Base-by-base conservation (phyloP, 1,140 invertebrate species). In the Latrodectus geometricus region DNA sequence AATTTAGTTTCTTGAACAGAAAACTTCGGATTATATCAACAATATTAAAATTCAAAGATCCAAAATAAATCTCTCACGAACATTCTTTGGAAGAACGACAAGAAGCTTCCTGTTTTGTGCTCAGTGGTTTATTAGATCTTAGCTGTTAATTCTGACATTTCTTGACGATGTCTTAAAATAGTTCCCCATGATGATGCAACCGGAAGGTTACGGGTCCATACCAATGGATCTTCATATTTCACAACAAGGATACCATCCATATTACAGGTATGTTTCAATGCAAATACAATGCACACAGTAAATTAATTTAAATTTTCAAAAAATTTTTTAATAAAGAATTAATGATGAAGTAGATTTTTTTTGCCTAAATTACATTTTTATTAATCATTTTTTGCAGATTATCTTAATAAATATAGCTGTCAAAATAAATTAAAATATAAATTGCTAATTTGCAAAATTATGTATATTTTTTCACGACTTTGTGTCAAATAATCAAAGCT, bases 201-300 rank as follows among this genome's bases (percentile, higher is more conserved):
- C 82, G n/a, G 87, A 88, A 56, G 88, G 88, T 8, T 87, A 89
- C 76, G 93, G 94, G 88, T 92, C 94, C 12, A 95, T 95, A 93
- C 95, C 95, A 61, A 95, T 95, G 94, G 95, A 96, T 91, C 93
- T 97, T 81, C 95, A 97, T 92, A 95, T 96, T 90, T 73, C 87
- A 9, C 95, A 95, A 17, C 95, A 96, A 90, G 95, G 95, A 84
- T 96, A 96, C 90, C 95, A 95, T 70, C 87, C 87, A 4, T 96
- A 96, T 91, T 96, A 96, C 91, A 95, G 95, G 96, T 96, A 91
- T 93, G 92, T 91, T 89, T 48, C 1, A n/a, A 50, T 8, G 3
- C 54, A 61, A 14, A 17, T 14, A 1, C 35, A 35, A 35, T 35
- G 35, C 35, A 35, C 35, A 61, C 0, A 61, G 2, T 61, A 61